Percentiles rank a stretch among this genome's conserved stretches.
phyloP scores from a whole-genome alignment of 2,797 vertebrate species.

The Iguana delicatissima region DNA sequence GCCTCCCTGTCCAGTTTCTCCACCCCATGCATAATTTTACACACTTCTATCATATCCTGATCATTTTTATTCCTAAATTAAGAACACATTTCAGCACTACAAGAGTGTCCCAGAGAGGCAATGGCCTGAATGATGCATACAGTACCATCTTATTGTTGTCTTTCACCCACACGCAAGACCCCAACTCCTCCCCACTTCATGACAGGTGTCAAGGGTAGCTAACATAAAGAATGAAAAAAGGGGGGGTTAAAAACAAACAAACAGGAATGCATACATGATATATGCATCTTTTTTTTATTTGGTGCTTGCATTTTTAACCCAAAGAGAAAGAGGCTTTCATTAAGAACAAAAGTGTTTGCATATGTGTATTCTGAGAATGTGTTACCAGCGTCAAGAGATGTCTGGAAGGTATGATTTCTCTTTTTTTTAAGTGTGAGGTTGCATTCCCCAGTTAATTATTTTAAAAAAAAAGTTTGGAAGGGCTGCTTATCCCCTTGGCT shows the following conservation, averaged over 20 bases:
- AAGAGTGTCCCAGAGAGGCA: neutral
- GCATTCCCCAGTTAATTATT: neutral
- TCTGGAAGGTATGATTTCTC: neutral
- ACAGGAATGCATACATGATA: neutral
- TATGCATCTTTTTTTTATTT: neutral
- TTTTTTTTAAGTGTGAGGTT: too few relatives aligned
- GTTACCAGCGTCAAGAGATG: neutral
- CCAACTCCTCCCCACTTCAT: neutral
- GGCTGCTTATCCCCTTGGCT: too few relatives aligned
- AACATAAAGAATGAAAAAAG: too few relatives aligned
- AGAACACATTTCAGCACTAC: too few relatives aligned
- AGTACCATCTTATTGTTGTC: neutral
- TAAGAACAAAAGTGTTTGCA: neutral
- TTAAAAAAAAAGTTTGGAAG: neutral
- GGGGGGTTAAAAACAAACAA: neutral
- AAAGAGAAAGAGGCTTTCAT: neutral
- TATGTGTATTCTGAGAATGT: neutral
- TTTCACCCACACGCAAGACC: neutral
- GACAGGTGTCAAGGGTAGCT: too few relatives aligned
- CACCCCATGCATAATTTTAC: too few relatives aligned
- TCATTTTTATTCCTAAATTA: too few relatives aligned
- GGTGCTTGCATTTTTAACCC: neutral
- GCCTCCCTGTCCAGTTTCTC: too few relatives aligned
- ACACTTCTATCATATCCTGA: too few relatives aligned
- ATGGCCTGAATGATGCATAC: neutral